Base-by-base conservation (phyloP, 2,888 invertebrate genomes). In the Phania funesta region DNA sequence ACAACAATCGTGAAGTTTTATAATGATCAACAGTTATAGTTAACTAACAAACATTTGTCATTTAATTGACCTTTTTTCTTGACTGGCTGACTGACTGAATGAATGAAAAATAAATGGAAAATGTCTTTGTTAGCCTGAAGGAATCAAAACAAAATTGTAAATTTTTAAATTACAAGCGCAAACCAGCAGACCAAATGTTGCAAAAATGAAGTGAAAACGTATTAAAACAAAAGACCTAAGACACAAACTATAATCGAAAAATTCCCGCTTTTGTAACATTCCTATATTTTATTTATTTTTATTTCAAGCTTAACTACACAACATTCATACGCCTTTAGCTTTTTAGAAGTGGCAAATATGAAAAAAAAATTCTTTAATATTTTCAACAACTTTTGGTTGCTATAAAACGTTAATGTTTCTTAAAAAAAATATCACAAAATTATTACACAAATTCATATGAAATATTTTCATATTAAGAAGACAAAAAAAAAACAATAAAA, bases 21-120 rank as follows among this genome's bases (percentile, higher is more conserved):
- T 81, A 80, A 81, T 82, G 83, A 77, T 85, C 78, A 76, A 77
- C 77, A 84, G 83, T 81, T 83, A 78, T 58, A 77, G 76, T 82
- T 78, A 78, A 82, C 74, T 74, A 78, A 78, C 77, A 78, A 80
- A 82, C 84, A 84, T 84, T 85, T 85, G 84, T 85, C 84, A 85
- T 85, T 84, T 83, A 84, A 80, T 83, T 85, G 84, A 85, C 84
- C 84, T 85, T 85, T 85, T 81, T 73, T 80, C 65, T 62, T 41
- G 75, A 44, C 60, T 38, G 56, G n/a, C 16, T 38, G 24, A 54
- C 35, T 35, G 1, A 35, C 11, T n/a, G 3, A 41, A 41, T 1
- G 16, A 41, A 41, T 46, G 44, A 56, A 62, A 75, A 80, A 64
- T 64, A 80, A 80, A 79, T 70, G 74, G 79, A 80, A 83, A 83